Evolutionary conservation across 2,797 vertebrate genomes (phyloP).

Genomic region (Myripristis jacobus): DNA sequence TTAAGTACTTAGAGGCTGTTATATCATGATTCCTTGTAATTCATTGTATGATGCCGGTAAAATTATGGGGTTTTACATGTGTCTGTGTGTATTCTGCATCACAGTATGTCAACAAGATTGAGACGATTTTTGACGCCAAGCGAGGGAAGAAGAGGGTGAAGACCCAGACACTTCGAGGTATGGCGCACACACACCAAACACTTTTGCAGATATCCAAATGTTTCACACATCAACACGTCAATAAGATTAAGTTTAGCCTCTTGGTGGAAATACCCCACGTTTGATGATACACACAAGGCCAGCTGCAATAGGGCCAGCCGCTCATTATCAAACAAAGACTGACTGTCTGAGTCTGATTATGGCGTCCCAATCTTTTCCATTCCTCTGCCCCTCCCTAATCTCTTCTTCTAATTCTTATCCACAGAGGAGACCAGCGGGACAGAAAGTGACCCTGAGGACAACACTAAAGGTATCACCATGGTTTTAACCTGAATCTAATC

Average conservation of each 20-base stretch:
- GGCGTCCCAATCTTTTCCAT: conserved; percentile 53
- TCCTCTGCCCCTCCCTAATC: conserved; percentile 51
- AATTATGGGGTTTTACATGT: conserved; percentile 50
- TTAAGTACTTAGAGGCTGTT: conserved; percentile 57
- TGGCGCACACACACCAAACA: conserved; percentile 2
- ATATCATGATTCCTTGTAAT: conserved; percentile 47
- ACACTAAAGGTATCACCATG: conserved; percentile 85
- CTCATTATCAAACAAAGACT: conserved; percentile 70
- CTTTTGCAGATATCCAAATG: conserved; percentile 37
- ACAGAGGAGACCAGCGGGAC: conserved; percentile 96
- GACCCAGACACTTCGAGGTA: conserved; percentile 89
- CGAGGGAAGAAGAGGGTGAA: conserved; percentile 93
- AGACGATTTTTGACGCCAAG: conserved; percentile 95
- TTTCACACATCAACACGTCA: conserved; percentile 49
- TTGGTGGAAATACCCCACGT: conserved; percentile 67
- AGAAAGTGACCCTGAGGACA: conserved; percentile 94
- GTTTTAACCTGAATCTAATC: not conserved
- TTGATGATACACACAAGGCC: conserved; percentile 58
- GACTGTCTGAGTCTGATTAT: conserved; percentile 70
- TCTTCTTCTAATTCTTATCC: conserved; percentile 52
- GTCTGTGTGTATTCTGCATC: conserved; percentile 60
- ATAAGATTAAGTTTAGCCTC: conserved; percentile 48
- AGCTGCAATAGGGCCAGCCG: conserved; percentile 45
- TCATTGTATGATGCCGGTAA: conserved; percentile 51
- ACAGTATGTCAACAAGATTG: conserved; percentile 93